Evolutionary conservation across 2,888 invertebrate species (phyloP), one percentile per base, ranked within the genome.

Genomic region (Amblyjoppa fuscipennis): DNA sequence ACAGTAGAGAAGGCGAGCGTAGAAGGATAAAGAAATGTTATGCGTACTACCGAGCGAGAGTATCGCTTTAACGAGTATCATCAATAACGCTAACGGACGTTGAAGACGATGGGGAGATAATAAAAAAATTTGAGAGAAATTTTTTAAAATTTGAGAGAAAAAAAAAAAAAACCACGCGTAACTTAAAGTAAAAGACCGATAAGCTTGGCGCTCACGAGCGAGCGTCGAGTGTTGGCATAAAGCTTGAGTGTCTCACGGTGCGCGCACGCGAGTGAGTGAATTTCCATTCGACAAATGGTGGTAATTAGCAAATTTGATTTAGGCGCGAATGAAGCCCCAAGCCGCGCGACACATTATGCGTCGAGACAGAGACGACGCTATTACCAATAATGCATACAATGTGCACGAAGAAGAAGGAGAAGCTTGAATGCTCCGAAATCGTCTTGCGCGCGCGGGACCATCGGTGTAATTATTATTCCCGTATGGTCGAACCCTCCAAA

Each of bases 241-340:
- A 85, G 56, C 51, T 84, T 84, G 78, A 80, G 7, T 3, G 25
- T 13, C 11, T 13, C 28, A 31, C 64, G n/a, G 45, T 59, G 7
- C 25, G 25, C 45, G 16, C 16, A 25, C 13, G 3, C 83, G 87
- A 84, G 81, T 84, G 81, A 83, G 85, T 20, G 20, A 88, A 86
- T 74, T 41, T 78, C 70, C 61, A 45, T 70, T 87, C 88, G 89
- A 89, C 89, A 90, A 91, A 90, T 88, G 89, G 88, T 89, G 87
- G 88, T 90, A 89, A 91, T 90, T 91, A 90, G 89, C 89, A 88
- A 90, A 91, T 90, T 91, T 89, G 88, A 90, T 91, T 89, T 88
- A 88, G 87, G 81, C 89, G 83, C 88, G 88, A 74, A 88, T 87
- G 45, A 41, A 53, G 78, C 38, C 0, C 0, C 61, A 79, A 34